Base-by-base conservation (phyloP, 2,888 invertebrate species). In the Pristionchus maxplancki region DNA sequence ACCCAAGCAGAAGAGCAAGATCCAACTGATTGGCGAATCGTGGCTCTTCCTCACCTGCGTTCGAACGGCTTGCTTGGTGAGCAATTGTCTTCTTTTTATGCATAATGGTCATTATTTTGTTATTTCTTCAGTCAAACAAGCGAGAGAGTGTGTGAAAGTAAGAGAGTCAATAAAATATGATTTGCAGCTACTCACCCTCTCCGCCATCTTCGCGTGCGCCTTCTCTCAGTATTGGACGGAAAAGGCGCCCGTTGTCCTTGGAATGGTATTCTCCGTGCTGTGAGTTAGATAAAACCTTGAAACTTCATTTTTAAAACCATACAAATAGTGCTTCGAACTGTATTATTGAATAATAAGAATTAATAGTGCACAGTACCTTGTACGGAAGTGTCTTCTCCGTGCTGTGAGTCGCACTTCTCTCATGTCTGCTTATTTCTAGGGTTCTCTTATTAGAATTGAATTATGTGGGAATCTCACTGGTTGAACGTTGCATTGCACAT, bases 141-240 rank as follows among this genome's bases (percentile, higher is more conserved):
- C n/a, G n/a, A n/a, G n/a, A n/a, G n/a, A n/a, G n/a, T n/a, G n/a
- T n/a, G n/a, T n/a, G n/a, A n/a, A n/a, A n/a, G n/a, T n/a, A n/a
- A n/a, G n/a, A n/a, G n/a, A n/a, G n/a, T n/a, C n/a, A n/a, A n/a
- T n/a, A n/a, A n/a, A n/a, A n/a, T n/a, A n/a, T n/a, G n/a, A 64
- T 11, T 50, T 71, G 3, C 62, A 88, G 88, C 11, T 88, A 4
- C 81, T 88, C 3, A 81, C 78, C 13, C 31, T 88, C 28, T 31
- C 88, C 0, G 88, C 88, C 44, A 62, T 88, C 53, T 88, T 88
- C 81, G 28, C 81, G 0, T 81, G 78, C 31, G 88, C 88, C 40
- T 88, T 88, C 62, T 88, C 88, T 20, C 31, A 37, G 44, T 40
- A 81, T 17, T 88, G 88, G 88, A 78, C 62, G 37, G 88, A 88